A percentile compares a stretch with the other conserved stretches of the same genome.
Evolutionary conservation across 2,113 vertebrate species (phyloP).

Genomic region (Thermophis baileyi): DNA sequence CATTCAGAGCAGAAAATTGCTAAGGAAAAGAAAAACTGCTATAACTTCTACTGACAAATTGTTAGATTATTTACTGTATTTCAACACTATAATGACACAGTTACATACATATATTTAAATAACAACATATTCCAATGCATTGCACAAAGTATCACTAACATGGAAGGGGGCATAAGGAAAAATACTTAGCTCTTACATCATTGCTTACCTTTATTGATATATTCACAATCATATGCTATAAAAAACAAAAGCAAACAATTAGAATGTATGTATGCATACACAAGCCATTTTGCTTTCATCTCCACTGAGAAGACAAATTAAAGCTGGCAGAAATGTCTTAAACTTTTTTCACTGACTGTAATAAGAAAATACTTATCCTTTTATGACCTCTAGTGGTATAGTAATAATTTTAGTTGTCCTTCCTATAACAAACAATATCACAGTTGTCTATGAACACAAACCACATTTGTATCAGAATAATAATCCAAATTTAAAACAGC

Average conservation of each 20-base stretch:
- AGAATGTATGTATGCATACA: background rate
- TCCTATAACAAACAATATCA: background rate
- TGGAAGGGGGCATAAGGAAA: fast-evolving
- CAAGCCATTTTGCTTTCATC: background rate
- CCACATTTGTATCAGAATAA: background rate
- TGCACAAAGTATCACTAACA: background rate
- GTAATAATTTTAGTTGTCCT: background rate
- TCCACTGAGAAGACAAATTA: background rate
- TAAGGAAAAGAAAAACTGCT: background rate
- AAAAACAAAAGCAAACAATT: constrained; percentile 37
- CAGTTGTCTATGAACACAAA: background rate
- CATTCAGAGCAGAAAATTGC: background rate
- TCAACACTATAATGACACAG: background rate
- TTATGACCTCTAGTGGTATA: constrained; percentile 63
- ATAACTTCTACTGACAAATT: background rate
- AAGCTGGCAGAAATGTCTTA: background rate
- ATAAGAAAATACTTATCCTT: constrained; percentile 20
- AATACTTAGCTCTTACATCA: background rate
- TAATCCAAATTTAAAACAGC: background rate
- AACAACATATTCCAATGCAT: background rate
- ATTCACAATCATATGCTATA: constrained; percentile 97
- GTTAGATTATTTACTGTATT: background rate
- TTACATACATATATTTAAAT: background rate
- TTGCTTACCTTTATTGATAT: constrained; percentile 93
- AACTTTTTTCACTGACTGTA: background rate